Conservation (phyloP, 2,797 vertebrate genomes). For the Acanthopagrus latus region DNA sequence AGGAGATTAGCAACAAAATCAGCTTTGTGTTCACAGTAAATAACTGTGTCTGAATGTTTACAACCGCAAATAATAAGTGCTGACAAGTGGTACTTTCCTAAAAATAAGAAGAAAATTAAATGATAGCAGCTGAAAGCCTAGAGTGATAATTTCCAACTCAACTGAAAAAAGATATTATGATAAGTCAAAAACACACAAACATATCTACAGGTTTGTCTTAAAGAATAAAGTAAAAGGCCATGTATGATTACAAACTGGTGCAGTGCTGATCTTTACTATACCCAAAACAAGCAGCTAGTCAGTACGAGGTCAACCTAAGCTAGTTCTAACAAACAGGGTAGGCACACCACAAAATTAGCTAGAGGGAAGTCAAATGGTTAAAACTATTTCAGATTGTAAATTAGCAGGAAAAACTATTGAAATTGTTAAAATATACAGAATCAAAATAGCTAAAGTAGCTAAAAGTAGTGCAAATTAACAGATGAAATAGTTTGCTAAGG, state of each 20-base stretch:
- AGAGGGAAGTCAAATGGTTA: neutral
- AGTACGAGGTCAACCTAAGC: neutral
- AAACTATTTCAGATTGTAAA: neutral
- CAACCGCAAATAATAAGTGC: neutral
- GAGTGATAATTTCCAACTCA: neutral
- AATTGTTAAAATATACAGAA: neutral
- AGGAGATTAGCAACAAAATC: conserved; percentile 29
- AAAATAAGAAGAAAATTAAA: conserved; percentile 3
- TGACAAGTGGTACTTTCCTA: neutral
- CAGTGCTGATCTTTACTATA: neutral
- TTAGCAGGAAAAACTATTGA: neutral
- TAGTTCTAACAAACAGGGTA: neutral
- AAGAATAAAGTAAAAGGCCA: neutral
- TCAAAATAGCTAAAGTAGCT: too few relatives aligned
- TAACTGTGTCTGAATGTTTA: conserved; percentile 5
- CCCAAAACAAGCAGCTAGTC: neutral
- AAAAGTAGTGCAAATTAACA: too few relatives aligned
- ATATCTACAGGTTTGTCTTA: neutral
- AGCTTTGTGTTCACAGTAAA: conserved; percentile 22
- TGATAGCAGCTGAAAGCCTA: neutral
- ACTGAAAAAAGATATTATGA: neutral
- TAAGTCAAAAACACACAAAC: neutral
- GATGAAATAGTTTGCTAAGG: too few relatives aligned
- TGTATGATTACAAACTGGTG: neutral
- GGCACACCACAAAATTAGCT: neutral